Evolutionary conservation across 30 jellyfish, hydroid and myxozoan genomes (phyloP), one percentile per base, ranked within the genome.

Genomic region (Clytia hemisphaerica): DNA sequence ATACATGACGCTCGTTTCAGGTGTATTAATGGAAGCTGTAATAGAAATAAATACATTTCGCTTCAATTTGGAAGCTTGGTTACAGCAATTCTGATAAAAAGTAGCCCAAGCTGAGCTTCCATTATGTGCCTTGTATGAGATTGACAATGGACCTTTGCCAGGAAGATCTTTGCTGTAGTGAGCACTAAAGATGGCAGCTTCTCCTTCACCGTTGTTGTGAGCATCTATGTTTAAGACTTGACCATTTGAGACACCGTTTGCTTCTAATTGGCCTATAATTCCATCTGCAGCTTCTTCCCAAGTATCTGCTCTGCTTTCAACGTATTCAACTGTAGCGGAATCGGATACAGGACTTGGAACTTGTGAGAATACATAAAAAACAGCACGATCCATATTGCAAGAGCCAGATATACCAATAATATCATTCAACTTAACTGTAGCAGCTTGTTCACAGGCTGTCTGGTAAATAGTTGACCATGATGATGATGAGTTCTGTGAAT

Each of bases 281-380:
- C 25, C 73, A 60, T 60, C 73, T 4, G 73, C 73, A 2, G 73
- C 73, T 12, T 55, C 73, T 16, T 60, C 36, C 73, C 73, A 60
- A 9, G 73, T 29, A 25, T 29, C 73, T 16, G 73, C 48, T 12
- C 73, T 51, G 48, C 30, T 12, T n/a, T 60, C 60, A 29, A 60
- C 61, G 14, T 18, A 30, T 21, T 28, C 14, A n/a, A 60, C 59
- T 25, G 15, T 19, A n/a, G n/a, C n/a, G n/a, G n/a, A 19, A 9
- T 14, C 26, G 31, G 74, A 33, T 2, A 61, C 77, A 22, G 7
- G 35, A 63, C 77, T 64, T 64, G 77, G 77, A 37, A 24, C 37
- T 37, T 64, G 77, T 21, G 19, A 16, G 57, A 64, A 64, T 14
- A 40, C 31, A 37, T 24, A 64, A 37, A 64, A 64, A 25, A 64